Conservation (phyloP, 37 sponge, comb jelly and placozoan genomes). For the Sycon ciliatum region DNA sequence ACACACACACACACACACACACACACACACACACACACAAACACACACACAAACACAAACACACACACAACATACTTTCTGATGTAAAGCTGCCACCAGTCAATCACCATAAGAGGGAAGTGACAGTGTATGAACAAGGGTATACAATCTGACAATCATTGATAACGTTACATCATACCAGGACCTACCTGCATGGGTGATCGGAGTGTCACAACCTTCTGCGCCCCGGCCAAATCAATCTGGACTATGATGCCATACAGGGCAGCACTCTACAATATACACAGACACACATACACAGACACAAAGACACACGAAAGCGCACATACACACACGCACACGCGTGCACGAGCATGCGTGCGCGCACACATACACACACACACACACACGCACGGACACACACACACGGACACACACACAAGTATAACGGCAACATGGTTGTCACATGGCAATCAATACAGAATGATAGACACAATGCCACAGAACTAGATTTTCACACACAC, state of each 20-base stretch:
- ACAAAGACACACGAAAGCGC: background rate
- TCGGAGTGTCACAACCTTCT: no score
- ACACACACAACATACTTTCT: no score
- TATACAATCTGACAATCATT: no score
- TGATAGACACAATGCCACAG: background rate
- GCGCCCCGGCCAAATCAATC: no score
- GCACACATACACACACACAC: background rate
- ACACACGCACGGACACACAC: background rate
- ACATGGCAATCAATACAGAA: no score
- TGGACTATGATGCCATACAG: no score
- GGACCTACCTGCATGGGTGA: no score
- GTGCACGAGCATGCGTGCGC: background rate
- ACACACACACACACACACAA: constrained; percentile 1
- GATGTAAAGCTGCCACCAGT: no score
- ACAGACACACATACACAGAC: background rate
- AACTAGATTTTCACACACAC: background rate
- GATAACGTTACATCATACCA: no score
- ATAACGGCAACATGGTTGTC: no score
- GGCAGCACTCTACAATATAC: background rate
- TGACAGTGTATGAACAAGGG: no score
- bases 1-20: background rate
- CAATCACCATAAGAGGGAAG: no score
- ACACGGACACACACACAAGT: background rate
- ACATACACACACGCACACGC: background rate
- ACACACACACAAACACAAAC: background rate